phyloP scores from a whole-genome alignment of 2,113 vertebrate species.

The Prunella fulvescens region DNA sequence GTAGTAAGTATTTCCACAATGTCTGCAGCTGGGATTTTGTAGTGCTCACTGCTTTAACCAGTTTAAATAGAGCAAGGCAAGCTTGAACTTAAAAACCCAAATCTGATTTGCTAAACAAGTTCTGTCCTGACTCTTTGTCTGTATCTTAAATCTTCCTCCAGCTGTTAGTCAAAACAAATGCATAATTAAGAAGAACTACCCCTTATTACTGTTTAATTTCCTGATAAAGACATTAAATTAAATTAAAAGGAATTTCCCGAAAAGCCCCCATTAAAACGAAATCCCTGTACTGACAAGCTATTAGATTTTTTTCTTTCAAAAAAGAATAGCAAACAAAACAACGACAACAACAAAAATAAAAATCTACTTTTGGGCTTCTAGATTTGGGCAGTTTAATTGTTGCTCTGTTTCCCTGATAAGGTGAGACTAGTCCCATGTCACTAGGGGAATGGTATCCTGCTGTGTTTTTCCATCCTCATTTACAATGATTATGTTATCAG shows the following conservation, averaged over 20 bases:
- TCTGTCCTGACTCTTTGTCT: constrained; percentile 16
- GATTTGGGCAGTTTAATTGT: constrained; percentile 76
- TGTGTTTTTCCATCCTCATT: constrained; percentile 88
- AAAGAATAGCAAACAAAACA: constrained; percentile 33
- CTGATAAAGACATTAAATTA: constrained; percentile 46
- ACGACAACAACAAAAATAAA: not conserved
- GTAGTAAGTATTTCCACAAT: not conserved
- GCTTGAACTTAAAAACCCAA: not conserved
- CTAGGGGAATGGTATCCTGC: constrained; percentile 73
- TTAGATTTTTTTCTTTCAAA: constrained; percentile 29
- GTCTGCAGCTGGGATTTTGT: not conserved
- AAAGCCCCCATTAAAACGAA: not conserved
- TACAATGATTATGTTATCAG: constrained; percentile 99
- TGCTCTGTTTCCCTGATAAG: constrained; percentile 73
- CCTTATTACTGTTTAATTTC: constrained; percentile 41
- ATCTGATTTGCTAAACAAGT: constrained; percentile 45
- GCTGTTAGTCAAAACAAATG: constrained; percentile 62
- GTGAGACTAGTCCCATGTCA: constrained; percentile 71
- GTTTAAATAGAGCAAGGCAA: constrained; percentile 24
- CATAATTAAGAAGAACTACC: constrained; percentile 57
- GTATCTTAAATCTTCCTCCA: constrained; percentile 30
- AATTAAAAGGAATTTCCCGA: constrained; percentile 53
- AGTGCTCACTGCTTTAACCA: not conserved
- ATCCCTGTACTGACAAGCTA: constrained; percentile 13
- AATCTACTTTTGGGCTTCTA: constrained; percentile 63